Evolutionary conservation across 2,797 vertebrate species (phyloP), one percentile per base, ranked within the genome.

Genomic region (Gallirallus australis): DNA sequence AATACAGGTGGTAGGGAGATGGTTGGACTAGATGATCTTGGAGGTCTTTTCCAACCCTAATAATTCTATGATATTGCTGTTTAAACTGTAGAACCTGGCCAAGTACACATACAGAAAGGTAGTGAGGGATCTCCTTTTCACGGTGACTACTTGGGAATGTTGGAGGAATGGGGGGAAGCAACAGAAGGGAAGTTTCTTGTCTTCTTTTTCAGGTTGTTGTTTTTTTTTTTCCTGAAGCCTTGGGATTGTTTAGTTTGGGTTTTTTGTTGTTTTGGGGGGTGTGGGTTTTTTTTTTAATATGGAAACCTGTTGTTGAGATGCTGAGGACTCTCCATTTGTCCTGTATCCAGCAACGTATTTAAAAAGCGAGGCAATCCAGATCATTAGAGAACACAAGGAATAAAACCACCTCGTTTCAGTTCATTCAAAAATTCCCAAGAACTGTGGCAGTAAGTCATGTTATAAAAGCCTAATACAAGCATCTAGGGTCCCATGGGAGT

Each of bases 381-480:
- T 47, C 65, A 40, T 75, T 35, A 69, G 73, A 72, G 61, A 91
- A 83, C 20, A 83, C 65, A 86, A 90, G 65, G 80, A 84, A 91
- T 61, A 79, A 95, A 95, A 95, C 69, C 18, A 59, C 59, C 59
- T 88, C 76, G 20, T 81, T 93, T 90, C 65, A 81, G 65, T 47
- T 82, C 70, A 94, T 84, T 88, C 94, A 90, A 66, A 91, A 95
- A 86, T 59, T 93, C 92, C 86, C 90, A 93, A 54, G 91, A 95
- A 81, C 82, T 14, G 63, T 27, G 65, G 72, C 86, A 69, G 77
- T 48, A 94, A 88, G 82, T 89, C 70, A 39, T 2, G 35, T 76
- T 70, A 59, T 42, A 89, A 95, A 91, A 93, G 60, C 82, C 87
- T 54, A 76, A 88, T 2, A 66, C 65, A 89, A 66, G 93, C 90